Evolutionary conservation across 2,113 vertebrate species (phyloP), one percentile per base, ranked within the genome.

Genomic region (Platycercus adscitus): DNA sequence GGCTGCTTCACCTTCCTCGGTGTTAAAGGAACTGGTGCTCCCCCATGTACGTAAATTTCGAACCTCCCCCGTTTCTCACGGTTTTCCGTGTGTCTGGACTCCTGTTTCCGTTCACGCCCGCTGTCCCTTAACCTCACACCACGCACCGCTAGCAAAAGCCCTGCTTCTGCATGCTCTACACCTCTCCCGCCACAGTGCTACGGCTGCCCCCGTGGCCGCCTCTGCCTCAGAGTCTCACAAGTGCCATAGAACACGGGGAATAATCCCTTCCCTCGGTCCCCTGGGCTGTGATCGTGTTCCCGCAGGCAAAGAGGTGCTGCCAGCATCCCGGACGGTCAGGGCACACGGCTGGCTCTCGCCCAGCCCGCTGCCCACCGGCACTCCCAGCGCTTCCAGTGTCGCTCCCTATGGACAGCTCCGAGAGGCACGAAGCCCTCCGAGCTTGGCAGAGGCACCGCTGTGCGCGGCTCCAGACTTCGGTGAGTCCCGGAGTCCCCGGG

Each of bases 351-450:
- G 65, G 16, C 13, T 41, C 23, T 29, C 2, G 7, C 11, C 28
- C 71, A 24, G 84, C 39, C n/a, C 60, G 1, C 76, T 73, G 76
- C 55, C 41, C 81, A 44, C 37, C 17, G 4, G 52, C 37, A 12
- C 16, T 6, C 50, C 33, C 35, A 15, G 31, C 31, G 20, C 17
- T 35, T 41, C 41, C 64, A 28, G 47, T 16, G 20, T 24, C 1
- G 7, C 19, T 31, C 11, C 18, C 17, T 1, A n/a, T 39, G 13
- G 15, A 17, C 26, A 1, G 26, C 63, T 33, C 56, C 23, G n/a
- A 52, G 33, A 0, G 20, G 11, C 44, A 1, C 14, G 7, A 49
- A 35, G 29, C 39, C 5, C 21, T 5, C 10, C 4, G 2, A 37
- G 56, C 11, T 53, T n/a, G 81, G 21, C 65, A 61, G 55, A 49